A percentile compares a stretch with the other conserved stretches of the same genome.
phyloP scores from a whole-genome alignment of 2,113 vertebrate genomes.

The Pseudolaguvia tuberculata region DNA sequence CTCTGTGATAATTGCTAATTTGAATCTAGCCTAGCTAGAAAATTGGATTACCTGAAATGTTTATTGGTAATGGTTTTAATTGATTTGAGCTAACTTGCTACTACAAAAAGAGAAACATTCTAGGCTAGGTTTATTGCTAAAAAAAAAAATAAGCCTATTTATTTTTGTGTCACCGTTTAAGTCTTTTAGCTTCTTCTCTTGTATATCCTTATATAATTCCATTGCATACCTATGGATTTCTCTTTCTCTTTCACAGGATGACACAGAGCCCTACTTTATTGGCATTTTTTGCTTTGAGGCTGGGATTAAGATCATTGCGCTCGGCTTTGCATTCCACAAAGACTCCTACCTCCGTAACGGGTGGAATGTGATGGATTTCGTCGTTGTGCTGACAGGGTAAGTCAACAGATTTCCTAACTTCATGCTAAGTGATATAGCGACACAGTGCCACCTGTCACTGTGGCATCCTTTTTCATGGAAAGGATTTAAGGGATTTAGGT shows the following conservation, averaged over 20 bases:
- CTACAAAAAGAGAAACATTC: too few species aligned
- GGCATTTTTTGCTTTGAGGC: slow-evolving; percentile 98
- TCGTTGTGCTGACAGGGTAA: slow-evolving; percentile 93
- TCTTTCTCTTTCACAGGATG: slow-evolving; percentile 70
- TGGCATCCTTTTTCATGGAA: too few species aligned
- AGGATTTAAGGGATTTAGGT: too few species aligned
- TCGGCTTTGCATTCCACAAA: slow-evolving; percentile 92
- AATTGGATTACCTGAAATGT: too few species aligned
- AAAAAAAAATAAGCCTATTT: too few species aligned
- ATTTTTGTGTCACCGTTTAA: background rate
- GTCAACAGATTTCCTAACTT: slow-evolving; percentile 54
- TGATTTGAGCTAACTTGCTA: too few species aligned
- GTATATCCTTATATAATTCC: background rate
- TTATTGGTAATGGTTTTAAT: too few species aligned
- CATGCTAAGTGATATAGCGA: slow-evolving; percentile 1
- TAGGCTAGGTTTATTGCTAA: background rate
- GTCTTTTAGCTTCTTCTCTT: background rate
- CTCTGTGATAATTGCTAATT: too few species aligned
- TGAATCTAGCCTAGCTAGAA: too few species aligned
- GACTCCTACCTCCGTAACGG: slow-evolving; percentile 90
- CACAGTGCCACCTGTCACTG: background rate
- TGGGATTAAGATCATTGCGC: slow-evolving; percentile 91
- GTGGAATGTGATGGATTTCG: slow-evolving; percentile 98
- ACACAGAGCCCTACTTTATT: slow-evolving; percentile 96
- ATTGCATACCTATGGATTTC: background rate